Percentiles rank a stretch among this genome's conserved stretches.
These are phyloP conservation scores for Melanostoma mellinum DNA, from an alignment of 2,888 invertebrate genomes.

Conservation along the genomic window DNA sequence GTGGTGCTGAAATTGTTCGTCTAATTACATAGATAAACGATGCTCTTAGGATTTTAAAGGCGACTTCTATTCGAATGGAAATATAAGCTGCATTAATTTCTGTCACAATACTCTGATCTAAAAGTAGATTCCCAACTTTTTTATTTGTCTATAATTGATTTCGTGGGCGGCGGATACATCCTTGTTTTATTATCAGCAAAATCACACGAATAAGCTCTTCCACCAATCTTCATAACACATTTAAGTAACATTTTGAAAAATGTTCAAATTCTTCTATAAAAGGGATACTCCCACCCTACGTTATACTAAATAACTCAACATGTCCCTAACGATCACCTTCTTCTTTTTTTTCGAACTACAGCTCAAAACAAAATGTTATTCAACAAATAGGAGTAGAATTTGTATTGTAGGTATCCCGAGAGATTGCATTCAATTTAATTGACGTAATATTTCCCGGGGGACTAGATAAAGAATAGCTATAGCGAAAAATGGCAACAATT, in stretches of 20 bases:
- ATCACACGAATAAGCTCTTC: too few species aligned
- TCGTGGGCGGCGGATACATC: too few species aligned
- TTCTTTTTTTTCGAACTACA: neutral
- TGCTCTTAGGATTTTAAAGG: conserved; percentile 43
- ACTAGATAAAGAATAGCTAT: conserved; percentile 1
- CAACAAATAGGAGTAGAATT: conserved; percentile 11
- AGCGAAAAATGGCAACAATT: conserved; percentile 26
- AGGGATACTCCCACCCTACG: too few species aligned
- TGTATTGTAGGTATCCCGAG: conserved; percentile 18
- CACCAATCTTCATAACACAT: too few species aligned
- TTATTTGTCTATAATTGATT: too few species aligned
- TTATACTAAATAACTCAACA: too few species aligned
- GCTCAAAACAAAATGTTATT: neutral
- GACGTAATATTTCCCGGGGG: conserved; percentile 65
- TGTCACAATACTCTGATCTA: neutral
- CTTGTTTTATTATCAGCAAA: too few species aligned
- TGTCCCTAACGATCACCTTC: too few species aligned
- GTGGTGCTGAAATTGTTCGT: conserved; percentile 30
- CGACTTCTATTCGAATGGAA: conserved; percentile 49
- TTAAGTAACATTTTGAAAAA: too few species aligned
- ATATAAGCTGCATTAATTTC: conserved; percentile 62
- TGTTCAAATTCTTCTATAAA: too few species aligned
- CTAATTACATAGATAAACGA: conserved; percentile 68
- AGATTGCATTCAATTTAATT: conserved; percentile 61
- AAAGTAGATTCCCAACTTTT: too few species aligned